phyloP scores from a whole-genome alignment of 2,797 vertebrate genomes.

The Stomatorhinus walkeri region DNA sequence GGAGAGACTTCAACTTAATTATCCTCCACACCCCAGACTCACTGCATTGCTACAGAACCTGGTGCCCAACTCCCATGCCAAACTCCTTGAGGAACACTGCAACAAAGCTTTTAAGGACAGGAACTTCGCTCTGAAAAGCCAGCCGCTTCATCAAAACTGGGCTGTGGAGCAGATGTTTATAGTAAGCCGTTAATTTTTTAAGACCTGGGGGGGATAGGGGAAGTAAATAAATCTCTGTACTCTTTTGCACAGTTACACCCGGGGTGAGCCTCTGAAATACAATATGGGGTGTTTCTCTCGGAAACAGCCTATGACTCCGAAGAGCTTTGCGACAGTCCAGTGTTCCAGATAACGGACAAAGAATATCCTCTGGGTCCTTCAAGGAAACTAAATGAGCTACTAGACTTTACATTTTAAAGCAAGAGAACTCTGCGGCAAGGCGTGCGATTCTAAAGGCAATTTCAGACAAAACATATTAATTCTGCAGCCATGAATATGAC shows the following conservation, averaged over 20 bases:
- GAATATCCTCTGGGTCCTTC: conserved; percentile 21
- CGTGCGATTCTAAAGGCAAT: conserved; percentile 13
- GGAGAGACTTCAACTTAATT: conserved; percentile 31
- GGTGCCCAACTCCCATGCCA: conserved; percentile 13
- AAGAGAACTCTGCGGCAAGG: not conserved
- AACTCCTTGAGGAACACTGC: not conserved
- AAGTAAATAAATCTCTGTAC: conserved; percentile 37
- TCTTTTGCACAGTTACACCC: conserved; percentile 42
- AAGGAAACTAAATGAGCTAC: not conserved
- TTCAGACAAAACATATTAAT: conserved; percentile 9
- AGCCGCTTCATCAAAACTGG: conserved; percentile 37
- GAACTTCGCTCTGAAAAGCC: conserved; percentile 28
- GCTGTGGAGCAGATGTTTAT: conserved; percentile 54
- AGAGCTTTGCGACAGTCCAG: conserved; percentile 24
- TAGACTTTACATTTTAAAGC: not conserved
- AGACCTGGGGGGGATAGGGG: conserved; percentile 38
- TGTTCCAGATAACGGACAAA: conserved; percentile 13
- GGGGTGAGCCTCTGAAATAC: conserved; percentile 31
- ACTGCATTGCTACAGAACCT: conserved; percentile 13
- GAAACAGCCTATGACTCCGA: conserved; percentile 24
- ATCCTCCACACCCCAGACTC: conserved; percentile 21
- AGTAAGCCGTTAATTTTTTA: conserved; percentile 40
- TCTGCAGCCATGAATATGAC: conserved; percentile 53
- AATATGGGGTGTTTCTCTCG: conserved; percentile 21
- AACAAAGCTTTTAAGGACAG: conserved; percentile 20